phyloP scores from a whole-genome alignment of 2,113 vertebrate species.

The Aptenodytes forsteri region DNA sequence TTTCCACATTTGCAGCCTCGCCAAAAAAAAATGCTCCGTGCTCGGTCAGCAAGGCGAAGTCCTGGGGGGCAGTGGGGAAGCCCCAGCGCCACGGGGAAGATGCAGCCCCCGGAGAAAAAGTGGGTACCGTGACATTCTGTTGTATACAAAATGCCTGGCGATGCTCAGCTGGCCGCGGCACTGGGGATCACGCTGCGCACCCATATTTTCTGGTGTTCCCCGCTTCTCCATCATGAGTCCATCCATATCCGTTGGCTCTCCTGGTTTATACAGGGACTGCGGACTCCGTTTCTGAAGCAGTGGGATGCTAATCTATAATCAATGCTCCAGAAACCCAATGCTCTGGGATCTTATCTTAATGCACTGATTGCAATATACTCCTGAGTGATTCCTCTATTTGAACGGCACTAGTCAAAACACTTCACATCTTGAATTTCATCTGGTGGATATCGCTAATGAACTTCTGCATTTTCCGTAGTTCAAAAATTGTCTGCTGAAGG shows the following conservation, averaged over 20 bases:
- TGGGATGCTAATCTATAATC: slow-evolving; percentile 29
- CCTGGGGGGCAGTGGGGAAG: background rate
- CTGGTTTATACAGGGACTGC: background rate
- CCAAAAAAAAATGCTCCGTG: background rate
- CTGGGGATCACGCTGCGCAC: fast-evolving
- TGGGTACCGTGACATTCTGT: background rate
- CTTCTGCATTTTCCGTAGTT: background rate
- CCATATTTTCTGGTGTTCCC: fast-evolving
- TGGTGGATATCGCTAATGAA: background rate
- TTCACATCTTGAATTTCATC: background rate
- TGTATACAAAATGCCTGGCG: background rate
- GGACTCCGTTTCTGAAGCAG: background rate
- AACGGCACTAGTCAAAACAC: slow-evolving; percentile 7
- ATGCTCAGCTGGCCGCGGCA: background rate
- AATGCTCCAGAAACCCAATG: background rate
- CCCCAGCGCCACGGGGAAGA: fast-evolving
- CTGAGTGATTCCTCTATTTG: background rate
- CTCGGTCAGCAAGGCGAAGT: background rate
- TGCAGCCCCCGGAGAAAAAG: background rate
- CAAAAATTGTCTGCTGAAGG: background rate
- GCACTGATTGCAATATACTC: background rate
- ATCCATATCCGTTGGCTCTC: fast-evolving
- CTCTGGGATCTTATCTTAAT: slow-evolving; percentile 17
- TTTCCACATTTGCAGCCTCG: background rate
- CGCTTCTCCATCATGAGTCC: fast-evolving